Evolutionary conservation across 2,113 vertebrate genomes (phyloP).

Genomic region (Promerops cafer): DNA sequence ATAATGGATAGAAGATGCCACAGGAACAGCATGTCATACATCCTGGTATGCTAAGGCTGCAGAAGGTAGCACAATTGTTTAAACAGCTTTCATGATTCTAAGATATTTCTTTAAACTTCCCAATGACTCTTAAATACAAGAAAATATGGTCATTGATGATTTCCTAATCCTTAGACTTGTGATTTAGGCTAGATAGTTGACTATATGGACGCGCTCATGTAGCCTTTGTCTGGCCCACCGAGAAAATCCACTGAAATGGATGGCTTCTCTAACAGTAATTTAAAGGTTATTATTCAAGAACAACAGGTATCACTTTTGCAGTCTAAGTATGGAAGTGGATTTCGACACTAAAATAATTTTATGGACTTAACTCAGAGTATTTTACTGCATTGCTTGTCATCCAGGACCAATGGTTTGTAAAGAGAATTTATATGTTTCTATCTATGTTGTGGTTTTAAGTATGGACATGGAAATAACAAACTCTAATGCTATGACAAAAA

Average conservation of each 20-base stretch:
- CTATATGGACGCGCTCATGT: accelerated
- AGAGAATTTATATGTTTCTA: neutral
- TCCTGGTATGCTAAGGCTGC: neutral
- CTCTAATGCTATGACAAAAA: neutral
- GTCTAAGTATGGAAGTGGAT: neutral
- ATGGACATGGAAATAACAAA: neutral
- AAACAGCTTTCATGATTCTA: neutral
- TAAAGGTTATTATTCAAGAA: neutral
- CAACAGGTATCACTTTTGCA: neutral
- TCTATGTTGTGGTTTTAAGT: neutral
- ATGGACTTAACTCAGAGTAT: neutral
- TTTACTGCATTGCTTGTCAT: neutral
- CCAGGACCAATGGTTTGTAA: neutral
- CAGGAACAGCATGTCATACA: neutral
- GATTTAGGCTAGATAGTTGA: neutral
- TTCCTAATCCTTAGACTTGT: neutral
- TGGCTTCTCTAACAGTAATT: neutral
- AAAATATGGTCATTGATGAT: neutral
- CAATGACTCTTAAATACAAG: neutral
- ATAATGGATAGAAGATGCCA: neutral
- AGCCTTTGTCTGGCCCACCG: neutral
- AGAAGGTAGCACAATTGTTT: neutral
- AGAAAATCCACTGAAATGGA: neutral
- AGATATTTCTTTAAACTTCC: neutral
- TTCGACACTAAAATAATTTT: neutral